Conservation (phyloP, 2,113 vertebrate genomes). For the Steatornis caripensis region DNA sequence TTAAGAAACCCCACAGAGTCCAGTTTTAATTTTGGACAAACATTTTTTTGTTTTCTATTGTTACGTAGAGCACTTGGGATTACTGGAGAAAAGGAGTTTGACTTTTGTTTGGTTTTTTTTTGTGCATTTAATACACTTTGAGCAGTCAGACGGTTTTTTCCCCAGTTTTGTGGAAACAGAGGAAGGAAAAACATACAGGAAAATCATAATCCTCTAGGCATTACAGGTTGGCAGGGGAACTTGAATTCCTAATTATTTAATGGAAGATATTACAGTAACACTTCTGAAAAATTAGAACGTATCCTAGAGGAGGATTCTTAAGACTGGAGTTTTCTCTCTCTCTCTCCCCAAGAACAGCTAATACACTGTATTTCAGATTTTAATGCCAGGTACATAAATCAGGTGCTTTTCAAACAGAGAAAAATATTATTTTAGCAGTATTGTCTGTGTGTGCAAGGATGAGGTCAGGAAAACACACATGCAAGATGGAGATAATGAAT, state of each 20-base stretch:
- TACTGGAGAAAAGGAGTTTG: background rate
- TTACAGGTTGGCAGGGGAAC: background rate
- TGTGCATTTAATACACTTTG: background rate
- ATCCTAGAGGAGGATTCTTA: background rate
- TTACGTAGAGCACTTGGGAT: fast-evolving
- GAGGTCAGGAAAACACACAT: background rate
- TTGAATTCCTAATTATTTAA: background rate
- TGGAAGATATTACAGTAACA: background rate
- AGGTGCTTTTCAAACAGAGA: background rate
- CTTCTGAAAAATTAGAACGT: background rate
- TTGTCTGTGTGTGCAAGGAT: background rate
- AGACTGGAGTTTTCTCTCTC: background rate
- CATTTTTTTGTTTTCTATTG: background rate
- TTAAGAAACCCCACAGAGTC: background rate
- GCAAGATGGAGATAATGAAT: background rate
- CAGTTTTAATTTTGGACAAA: background rate
- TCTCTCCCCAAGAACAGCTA: background rate
- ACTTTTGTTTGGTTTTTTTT: background rate
- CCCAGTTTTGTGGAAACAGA: background rate
- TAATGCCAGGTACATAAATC: background rate
- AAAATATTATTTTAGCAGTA: background rate
- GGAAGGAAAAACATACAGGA: background rate
- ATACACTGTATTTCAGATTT: background rate
- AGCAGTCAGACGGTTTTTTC: background rate
- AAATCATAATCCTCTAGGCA: background rate